Evolutionary conservation across 2,113 vertebrate species (phyloP).

Genomic region (Pristiophorus japonicus): DNA sequence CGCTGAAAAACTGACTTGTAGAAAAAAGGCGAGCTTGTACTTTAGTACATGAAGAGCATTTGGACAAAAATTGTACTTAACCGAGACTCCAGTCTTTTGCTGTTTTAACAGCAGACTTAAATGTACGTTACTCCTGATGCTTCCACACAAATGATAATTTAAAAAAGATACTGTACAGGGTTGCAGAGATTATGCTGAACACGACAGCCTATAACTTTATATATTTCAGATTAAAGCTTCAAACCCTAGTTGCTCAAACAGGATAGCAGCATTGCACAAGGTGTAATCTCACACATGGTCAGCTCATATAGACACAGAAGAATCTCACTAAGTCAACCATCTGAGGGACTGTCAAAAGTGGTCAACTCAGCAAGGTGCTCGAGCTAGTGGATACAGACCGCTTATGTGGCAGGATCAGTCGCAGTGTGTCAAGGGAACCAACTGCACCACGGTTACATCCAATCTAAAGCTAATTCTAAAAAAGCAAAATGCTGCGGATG

Average conservation of each 20-base stretch:
- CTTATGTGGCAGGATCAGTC: not conserved
- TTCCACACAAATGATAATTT: not conserved
- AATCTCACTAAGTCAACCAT: not conserved
- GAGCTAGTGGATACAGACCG: not conserved
- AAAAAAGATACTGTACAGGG: not conserved
- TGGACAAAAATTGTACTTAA: not conserved
- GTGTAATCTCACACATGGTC: not conserved
- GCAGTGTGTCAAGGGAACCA: not conserved
- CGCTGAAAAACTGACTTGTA: not conserved
- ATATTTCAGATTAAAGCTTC: not conserved
- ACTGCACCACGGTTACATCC: not conserved
- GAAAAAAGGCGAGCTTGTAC: not conserved
- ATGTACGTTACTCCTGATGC: not conserved
- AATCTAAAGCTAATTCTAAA: not conserved
- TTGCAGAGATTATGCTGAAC: not conserved
- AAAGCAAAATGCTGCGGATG: too few species aligned
- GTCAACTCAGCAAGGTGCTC: not conserved
- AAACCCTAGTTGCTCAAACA: not conserved
- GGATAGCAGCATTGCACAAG: not conserved
- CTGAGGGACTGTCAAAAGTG: not conserved
- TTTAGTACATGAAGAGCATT: not conserved
- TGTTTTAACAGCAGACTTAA: not conserved
- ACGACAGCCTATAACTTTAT: not conserved
- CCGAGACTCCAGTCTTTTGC: not conserved
- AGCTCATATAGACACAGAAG: too few species aligned